phyloP scores from a whole-genome alignment of 2,888 invertebrate species.

The Schizotus pectinicornis region DNA sequence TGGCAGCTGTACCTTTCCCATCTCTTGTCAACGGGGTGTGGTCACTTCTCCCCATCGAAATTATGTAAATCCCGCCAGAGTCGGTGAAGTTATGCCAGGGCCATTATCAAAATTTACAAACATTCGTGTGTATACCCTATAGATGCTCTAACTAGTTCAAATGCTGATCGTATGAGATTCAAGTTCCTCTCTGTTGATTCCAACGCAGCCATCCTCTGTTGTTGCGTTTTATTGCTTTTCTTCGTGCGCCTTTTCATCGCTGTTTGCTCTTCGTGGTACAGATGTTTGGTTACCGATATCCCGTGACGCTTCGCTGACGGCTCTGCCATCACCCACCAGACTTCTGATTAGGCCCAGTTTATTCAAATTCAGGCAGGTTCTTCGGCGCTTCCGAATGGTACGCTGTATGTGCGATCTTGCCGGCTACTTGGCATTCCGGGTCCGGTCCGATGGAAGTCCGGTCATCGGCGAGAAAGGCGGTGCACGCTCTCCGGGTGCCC shows the following conservation, averaged over 20 bases:
- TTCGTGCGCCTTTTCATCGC: constrained; percentile 25
- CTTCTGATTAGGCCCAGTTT: background rate
- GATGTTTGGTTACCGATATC: constrained; percentile 28
- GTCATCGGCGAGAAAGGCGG: constrained; percentile 39
- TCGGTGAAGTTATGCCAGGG: constrained; percentile 1
- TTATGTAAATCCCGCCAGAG: constrained; percentile 12
- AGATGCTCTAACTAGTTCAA: constrained; percentile 10
- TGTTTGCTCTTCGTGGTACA: constrained; percentile 24
- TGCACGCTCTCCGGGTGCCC: constrained; percentile 40
- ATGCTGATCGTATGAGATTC: constrained; percentile 23
- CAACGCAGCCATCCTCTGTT: constrained; percentile 6
- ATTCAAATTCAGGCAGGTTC: too few relatives aligned
- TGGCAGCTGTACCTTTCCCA: constrained; percentile 28
- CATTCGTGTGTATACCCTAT: constrained; percentile 17
- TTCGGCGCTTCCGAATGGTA: too few relatives aligned
- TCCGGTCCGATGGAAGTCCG: constrained; percentile 37
- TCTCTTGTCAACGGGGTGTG: constrained; percentile 23
- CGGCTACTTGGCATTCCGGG: constrained; percentile 43
- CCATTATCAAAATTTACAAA: constrained; percentile 29
- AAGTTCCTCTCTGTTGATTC: constrained; percentile 29
- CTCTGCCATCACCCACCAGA: constrained; percentile 8
- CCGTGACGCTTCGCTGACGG: too few relatives aligned
- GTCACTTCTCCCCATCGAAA: constrained; percentile 22
- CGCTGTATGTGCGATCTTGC: constrained; percentile 7
- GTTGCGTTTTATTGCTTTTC: constrained; percentile 29